Evolutionary conservation across 1,140 invertebrate genomes (phyloP), one percentile per base, ranked within the genome.

Genomic region (Nasonia giraulti): DNA sequence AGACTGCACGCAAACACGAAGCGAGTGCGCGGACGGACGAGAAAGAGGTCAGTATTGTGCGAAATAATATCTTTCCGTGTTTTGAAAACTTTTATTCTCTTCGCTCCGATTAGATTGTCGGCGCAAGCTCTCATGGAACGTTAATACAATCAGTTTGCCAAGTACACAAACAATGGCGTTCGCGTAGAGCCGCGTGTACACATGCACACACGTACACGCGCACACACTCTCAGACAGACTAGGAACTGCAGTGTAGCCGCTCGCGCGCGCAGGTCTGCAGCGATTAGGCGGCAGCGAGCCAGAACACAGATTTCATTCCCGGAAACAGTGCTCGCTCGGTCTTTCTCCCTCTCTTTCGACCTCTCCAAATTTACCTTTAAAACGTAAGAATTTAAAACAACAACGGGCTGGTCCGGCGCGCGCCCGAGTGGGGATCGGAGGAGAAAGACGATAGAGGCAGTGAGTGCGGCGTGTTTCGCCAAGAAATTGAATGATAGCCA

Each of bases 401-500:
- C 75, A 83, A 75, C 27, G 68, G 27, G 10, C 17, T 76, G 17
- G 40, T 81, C 71, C 6, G 27, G 66, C 66, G 20, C 20, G 23
- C 27, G 66, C n/a, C 66, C 10, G 23, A 68, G 40, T 1, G 68
- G 47, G 73, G 20, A 14, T 0, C 2, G 50, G 31, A 55, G 31
- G 76, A 44, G 31, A 76, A 76, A 47, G 37, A 37, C 31, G 33
- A 82, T 62, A 7, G 55, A 74, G 66, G 55, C 31, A 10, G 40
- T 27, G 27, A 27, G 40, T 1, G 55, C 55, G 2, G 55, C 31
- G 12, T 83, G 62, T 78, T 83, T 83, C 23, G 14, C 40, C 40
- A 71, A 84, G 66, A 84, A 84, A 84, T 84, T 78, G 68, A 84
- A 84, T 78, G 44, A 84, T 73, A 79, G 44, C 37, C 37, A 69